Conservation (phyloP, 1,140 invertebrate genomes). For the Drosophila bipectinata region DNA sequence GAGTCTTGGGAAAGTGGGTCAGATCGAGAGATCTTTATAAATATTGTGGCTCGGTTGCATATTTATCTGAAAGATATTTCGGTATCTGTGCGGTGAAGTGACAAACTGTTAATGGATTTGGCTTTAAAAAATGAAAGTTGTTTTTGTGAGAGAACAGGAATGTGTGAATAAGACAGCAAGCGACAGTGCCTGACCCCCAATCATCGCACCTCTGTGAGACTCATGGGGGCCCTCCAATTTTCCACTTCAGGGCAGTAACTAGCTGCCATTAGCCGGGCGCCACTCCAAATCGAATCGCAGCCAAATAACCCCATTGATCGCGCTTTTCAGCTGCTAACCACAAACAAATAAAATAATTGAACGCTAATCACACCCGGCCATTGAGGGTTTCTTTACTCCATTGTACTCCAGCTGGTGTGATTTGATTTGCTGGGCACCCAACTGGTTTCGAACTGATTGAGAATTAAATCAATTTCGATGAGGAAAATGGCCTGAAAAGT, state of each 20-base stretch:
- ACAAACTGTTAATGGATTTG: constrained; percentile 54
- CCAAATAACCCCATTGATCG: constrained; percentile 38
- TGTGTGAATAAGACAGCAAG: not conserved
- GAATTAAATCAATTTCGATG: constrained; percentile 56
- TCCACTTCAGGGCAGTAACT: constrained; percentile 33
- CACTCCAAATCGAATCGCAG: constrained; percentile 42
- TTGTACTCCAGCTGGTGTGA: not conserved
- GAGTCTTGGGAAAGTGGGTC: constrained; percentile 53
- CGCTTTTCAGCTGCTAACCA: constrained; percentile 43
- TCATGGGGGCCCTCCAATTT: constrained; percentile 21
- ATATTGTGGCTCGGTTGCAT: constrained; percentile 44
- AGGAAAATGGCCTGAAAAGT: constrained; percentile 34
- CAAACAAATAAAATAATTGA: constrained; percentile 63
- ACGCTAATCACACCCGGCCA: constrained; percentile 50
- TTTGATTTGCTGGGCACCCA: constrained; percentile 44
- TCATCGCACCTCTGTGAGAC: constrained; percentile 40
- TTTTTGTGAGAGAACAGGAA: constrained; percentile 24
- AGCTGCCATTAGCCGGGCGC: constrained; percentile 51
- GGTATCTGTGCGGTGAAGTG: constrained; percentile 32
- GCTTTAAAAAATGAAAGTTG: constrained; percentile 61
- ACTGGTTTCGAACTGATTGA: constrained; percentile 21
- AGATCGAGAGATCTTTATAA: constrained; percentile 60
- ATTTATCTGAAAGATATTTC: constrained; percentile 58
- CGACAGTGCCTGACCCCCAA: constrained; percentile 23
- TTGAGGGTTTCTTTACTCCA: constrained; percentile 22